Conservation (phyloP, 2,113 vertebrate species). For the Nycticryphes semicollaris region DNA sequence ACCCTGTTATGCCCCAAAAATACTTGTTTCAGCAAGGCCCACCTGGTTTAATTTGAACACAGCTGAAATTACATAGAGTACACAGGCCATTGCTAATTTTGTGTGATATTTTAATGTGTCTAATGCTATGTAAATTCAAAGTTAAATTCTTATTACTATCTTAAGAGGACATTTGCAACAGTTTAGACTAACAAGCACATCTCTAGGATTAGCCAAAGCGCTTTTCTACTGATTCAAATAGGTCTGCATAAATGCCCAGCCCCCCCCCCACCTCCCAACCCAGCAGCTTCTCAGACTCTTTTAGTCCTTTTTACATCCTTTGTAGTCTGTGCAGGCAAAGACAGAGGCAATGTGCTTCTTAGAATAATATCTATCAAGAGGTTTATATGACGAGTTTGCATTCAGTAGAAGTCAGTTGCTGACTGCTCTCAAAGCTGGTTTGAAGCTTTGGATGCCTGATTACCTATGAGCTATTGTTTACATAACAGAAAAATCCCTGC, state of each 20-base stretch:
- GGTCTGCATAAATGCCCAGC: neutral
- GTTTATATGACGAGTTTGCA: neutral
- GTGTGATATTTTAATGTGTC: neutral
- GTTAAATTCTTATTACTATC: neutral
- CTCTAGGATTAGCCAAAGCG: neutral
- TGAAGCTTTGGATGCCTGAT: conserved; percentile 9
- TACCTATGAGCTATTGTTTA: conserved; percentile 8
- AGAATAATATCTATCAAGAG: conserved; percentile 30
- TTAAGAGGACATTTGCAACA: neutral
- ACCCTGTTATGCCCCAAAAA: neutral
- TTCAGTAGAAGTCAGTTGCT: neutral
- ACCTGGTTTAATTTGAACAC: neutral
- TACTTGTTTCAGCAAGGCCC: neutral
- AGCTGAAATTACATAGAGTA: fast-evolving
- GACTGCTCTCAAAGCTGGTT: conserved; percentile 27
- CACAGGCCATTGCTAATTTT: neutral
- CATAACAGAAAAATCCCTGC: neutral
- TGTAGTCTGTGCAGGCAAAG: neutral
- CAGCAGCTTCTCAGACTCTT: neutral
- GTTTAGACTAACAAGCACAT: neutral
- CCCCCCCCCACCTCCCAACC: neutral
- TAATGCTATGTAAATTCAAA: neutral
- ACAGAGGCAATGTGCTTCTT: neutral
- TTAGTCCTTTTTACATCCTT: neutral
- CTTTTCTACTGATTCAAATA: neutral